These are phyloP conservation scores for Ariolimax columbianus DNA, from an alignment of 2,888 invertebrate species.

Conservation along the genomic window DNA sequence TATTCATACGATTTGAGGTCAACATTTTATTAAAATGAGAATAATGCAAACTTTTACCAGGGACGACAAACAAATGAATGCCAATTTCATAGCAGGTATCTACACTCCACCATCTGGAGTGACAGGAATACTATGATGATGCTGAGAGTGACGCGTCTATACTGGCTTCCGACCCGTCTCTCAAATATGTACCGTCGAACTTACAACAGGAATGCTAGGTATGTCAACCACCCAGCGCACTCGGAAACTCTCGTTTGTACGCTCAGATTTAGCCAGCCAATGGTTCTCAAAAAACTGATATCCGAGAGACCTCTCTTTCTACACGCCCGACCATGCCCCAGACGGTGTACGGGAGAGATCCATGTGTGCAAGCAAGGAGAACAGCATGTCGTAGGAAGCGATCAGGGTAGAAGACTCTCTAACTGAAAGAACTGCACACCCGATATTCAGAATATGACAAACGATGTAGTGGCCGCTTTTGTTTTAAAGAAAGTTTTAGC, in stretches of 20 bases:
- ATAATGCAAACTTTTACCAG: background rate
- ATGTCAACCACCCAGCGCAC: conserved; percentile 10
- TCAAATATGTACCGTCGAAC: background rate
- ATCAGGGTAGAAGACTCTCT: no score
- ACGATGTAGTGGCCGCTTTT: no score
- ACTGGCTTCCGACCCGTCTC: background rate
- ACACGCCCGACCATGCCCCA: no score
- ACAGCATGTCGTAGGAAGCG: no score
- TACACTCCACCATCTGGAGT: no score
- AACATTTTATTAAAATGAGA: background rate
- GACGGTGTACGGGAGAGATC: no score
- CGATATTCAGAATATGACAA: no score
- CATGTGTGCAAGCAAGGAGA: no score
- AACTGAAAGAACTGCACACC: no score
- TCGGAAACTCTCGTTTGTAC: background rate
- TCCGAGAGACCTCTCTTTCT: background rate
- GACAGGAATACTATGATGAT: no score
- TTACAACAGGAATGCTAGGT: conserved; percentile 13
- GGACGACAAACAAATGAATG: background rate
- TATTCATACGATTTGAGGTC: no score
- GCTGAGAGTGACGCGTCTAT: conserved; percentile 17
- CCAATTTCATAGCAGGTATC: background rate
- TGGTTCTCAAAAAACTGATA: background rate
- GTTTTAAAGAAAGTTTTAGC: no score
- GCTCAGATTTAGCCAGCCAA: background rate